Conservation (phyloP, 2,888 invertebrate species). For the Noctua fimbriata region DNA sequence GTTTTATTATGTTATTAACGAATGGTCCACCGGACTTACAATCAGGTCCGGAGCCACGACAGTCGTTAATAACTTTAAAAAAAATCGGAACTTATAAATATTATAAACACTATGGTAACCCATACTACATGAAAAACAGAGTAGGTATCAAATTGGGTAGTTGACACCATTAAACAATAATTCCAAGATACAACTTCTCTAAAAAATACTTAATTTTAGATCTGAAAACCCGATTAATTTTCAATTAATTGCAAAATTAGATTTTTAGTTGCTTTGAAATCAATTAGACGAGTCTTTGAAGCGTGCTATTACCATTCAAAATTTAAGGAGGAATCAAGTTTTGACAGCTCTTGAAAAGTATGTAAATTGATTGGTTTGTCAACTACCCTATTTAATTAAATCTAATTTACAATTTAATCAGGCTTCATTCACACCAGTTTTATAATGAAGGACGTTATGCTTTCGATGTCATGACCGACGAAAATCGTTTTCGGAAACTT, state of each 20-base stretch:
- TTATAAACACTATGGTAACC: neutral
- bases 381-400: too few relatives aligned
- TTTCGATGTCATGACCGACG: neutral
- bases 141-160: neutral
- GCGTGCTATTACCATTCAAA: too few relatives aligned
- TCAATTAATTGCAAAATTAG: too few relatives aligned
- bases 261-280: too few relatives aligned
- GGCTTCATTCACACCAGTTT: neutral
- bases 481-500: neutral
- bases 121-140: neutral
- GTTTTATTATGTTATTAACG: constrained; percentile 26
- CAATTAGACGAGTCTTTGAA: too few relatives aligned
- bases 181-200: too few relatives aligned
- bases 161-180: too few relatives aligned
- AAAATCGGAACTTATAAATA: neutral
- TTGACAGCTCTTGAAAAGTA: too few relatives aligned
- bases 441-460: neutral
- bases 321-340: too few relatives aligned
- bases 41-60: neutral
- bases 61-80: neutral
- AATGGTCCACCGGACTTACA: neutral
- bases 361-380: too few relatives aligned
- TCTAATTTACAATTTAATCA: neutral
- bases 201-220: too few relatives aligned
- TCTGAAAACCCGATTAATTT: too few relatives aligned